A percentile compares a stretch with the other conserved stretches of the same genome.
Conservation (phyloP, 2,888 invertebrate genomes). For the Boloria selene region DNA sequence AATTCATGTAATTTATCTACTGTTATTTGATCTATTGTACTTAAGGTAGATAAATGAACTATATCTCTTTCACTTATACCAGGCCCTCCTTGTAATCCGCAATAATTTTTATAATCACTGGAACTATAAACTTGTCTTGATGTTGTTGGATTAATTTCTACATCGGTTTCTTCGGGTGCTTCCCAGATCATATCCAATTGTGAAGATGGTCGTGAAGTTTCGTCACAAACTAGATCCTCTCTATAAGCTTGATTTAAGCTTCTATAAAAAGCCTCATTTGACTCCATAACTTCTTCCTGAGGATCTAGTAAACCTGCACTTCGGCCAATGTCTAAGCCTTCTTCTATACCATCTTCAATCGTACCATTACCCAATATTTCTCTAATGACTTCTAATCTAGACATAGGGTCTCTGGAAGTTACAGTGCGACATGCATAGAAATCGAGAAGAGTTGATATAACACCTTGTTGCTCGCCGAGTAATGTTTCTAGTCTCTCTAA, state of each 20-base stretch:
- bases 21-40: constrained; percentile 89
- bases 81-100: constrained; percentile 85
- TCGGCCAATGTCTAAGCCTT: constrained; percentile 83
- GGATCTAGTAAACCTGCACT: constrained; percentile 66
- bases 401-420: constrained; percentile 78
- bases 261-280: constrained; percentile 93
- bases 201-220: constrained; percentile 85
- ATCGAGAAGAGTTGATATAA: constrained; percentile 92
- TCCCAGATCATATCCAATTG: constrained; percentile 94
- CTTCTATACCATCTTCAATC: constrained; percentile 86
- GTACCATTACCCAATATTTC: constrained; percentile 86
- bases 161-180: constrained; percentile 88
- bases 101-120: constrained; percentile 89
- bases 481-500: constrained; percentile 93
- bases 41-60: constrained; percentile 88
- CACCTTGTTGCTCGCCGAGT: constrained; percentile 94
- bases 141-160: constrained; percentile 76
- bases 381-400: constrained; percentile 83
- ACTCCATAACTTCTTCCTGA: constrained; percentile 84
- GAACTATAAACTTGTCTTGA: constrained; percentile 87
- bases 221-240: constrained; percentile 87
- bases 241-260: constrained; percentile 94
- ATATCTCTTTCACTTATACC: constrained; percentile 90
- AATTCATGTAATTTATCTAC: constrained; percentile 90
- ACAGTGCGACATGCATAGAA: constrained; percentile 85